phyloP scores from a whole-genome alignment of 1,140 invertebrate genomes.

The Frieseomelitta varia region DNA sequence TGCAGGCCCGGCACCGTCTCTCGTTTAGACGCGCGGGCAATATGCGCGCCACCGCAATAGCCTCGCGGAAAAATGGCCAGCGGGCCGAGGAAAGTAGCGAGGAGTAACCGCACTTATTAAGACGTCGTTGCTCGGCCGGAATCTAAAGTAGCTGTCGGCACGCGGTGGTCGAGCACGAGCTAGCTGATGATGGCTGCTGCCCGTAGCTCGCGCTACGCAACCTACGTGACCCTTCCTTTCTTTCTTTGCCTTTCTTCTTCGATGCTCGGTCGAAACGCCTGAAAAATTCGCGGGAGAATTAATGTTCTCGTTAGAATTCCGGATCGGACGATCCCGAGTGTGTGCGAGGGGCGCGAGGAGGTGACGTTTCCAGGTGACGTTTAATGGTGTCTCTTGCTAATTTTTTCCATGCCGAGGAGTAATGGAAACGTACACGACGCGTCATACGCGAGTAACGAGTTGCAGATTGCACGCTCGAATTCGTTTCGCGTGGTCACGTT shows the following conservation, averaged over 20 bases:
- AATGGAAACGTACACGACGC: too few species aligned
- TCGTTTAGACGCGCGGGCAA: slow-evolving; percentile 62
- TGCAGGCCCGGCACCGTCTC: slow-evolving; percentile 17
- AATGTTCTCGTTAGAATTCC: slow-evolving; percentile 40
- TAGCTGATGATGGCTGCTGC: slow-evolving; percentile 27
- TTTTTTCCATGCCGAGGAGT: background rate
- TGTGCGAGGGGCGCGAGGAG: background rate
- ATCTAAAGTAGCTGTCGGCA: slow-evolving; percentile 70
- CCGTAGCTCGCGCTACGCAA: background rate
- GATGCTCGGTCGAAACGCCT: background rate
- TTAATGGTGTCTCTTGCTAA: background rate
- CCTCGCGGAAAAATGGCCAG: slow-evolving; percentile 54
- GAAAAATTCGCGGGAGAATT: slow-evolving; percentile 4
- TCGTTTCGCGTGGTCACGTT: too few species aligned
- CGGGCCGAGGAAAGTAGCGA: slow-evolving; percentile 56
- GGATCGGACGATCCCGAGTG: background rate
- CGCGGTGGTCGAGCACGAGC: slow-evolving; percentile 63
- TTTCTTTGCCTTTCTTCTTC: background rate
- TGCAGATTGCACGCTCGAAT: too few species aligned
- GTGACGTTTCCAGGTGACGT: background rate
- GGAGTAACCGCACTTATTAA: slow-evolving; percentile 80
- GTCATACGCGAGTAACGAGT: too few species aligned
- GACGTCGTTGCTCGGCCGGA: slow-evolving; percentile 77
- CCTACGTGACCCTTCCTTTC: background rate
- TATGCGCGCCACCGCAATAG: slow-evolving; percentile 66